These are phyloP conservation scores for Cydia amplana DNA, from an alignment of 1,140 invertebrate species.

Conservation along the genomic window DNA sequence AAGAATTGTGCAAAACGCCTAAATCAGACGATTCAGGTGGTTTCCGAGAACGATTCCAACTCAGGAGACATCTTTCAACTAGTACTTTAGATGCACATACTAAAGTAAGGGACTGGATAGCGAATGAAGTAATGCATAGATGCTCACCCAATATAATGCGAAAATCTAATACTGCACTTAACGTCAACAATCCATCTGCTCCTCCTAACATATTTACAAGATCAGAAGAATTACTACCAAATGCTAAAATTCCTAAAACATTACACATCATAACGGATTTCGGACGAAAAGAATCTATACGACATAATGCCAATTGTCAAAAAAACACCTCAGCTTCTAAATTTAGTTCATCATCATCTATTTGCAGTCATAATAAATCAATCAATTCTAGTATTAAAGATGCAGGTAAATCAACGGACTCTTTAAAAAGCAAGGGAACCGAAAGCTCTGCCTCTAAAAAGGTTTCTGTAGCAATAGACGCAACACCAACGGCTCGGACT, in stretches of 20 bases:
- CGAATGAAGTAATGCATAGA: constrained; percentile 85
- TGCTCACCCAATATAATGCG: constrained; percentile 84
- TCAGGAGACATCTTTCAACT: constrained; percentile 85
- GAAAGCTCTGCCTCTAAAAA: constrained; percentile 81
- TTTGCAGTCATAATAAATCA: constrained; percentile 64
- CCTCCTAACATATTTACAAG: constrained; percentile 60
- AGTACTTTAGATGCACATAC: constrained; percentile 91
- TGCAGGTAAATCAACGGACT: constrained; percentile 68
- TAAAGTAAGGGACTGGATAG: constrained; percentile 92
- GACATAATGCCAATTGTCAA: constrained; percentile 43
- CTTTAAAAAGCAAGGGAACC: constrained; percentile 69
- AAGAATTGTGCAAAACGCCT: constrained; percentile 82
- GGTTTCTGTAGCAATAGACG: constrained; percentile 87
- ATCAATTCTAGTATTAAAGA: constrained; percentile 47
- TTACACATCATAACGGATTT: constrained; percentile 37
- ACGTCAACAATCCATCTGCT: constrained; percentile 67
- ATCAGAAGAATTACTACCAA: constrained; percentile 67
- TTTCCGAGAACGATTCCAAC: constrained; percentile 81
- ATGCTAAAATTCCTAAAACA: constrained; percentile 57
- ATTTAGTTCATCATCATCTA: constrained; percentile 67
- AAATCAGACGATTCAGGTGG: constrained; percentile 81
- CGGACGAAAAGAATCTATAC: neutral
- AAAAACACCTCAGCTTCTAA: constrained; percentile 73
- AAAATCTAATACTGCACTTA: constrained; percentile 77
- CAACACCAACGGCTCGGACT: constrained; percentile 85